Conservation (phyloP, 2,797 vertebrate species). For the Nyctalus aviator region DNA sequence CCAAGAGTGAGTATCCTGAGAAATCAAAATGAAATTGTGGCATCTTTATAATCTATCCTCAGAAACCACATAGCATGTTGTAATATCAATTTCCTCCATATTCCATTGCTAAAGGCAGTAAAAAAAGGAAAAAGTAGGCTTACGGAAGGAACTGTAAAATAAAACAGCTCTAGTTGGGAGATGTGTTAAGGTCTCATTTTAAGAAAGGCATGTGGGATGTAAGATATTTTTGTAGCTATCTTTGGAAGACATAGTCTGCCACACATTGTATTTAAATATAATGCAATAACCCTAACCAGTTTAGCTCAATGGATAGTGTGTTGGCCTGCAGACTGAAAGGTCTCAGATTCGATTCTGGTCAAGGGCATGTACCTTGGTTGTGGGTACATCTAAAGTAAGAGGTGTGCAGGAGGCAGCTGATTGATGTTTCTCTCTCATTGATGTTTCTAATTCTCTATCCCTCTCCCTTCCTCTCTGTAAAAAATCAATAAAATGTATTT, state of each 20-base stretch:
- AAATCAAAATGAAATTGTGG: constrained; percentile 8
- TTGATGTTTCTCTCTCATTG: too few relatives aligned
- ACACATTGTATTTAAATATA: background rate
- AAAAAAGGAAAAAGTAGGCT: background rate
- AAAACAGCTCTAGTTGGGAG: background rate
- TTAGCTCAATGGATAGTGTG: too few relatives aligned
- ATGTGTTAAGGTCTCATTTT: background rate
- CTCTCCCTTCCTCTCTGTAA: too few relatives aligned
- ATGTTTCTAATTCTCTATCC: too few relatives aligned
- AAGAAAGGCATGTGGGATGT: background rate
- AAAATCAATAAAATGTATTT: too few relatives aligned
- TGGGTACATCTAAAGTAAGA: too few relatives aligned
- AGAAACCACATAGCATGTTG: background rate
- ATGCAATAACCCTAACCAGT: too few relatives aligned
- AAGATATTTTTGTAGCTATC: background rate
- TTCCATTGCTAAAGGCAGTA: background rate
- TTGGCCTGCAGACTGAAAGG: too few relatives aligned
- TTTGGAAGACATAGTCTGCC: background rate
- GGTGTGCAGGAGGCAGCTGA: too few relatives aligned
- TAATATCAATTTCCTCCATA: background rate
- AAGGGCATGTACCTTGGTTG: too few relatives aligned
- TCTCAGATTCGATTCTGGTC: too few relatives aligned
- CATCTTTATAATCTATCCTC: background rate
- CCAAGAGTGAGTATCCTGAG: background rate
- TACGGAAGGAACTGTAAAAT: background rate